Conservation (phyloP, 2,888 invertebrate genomes). For the Scaptodrosophila latifasciaeformis region DNA sequence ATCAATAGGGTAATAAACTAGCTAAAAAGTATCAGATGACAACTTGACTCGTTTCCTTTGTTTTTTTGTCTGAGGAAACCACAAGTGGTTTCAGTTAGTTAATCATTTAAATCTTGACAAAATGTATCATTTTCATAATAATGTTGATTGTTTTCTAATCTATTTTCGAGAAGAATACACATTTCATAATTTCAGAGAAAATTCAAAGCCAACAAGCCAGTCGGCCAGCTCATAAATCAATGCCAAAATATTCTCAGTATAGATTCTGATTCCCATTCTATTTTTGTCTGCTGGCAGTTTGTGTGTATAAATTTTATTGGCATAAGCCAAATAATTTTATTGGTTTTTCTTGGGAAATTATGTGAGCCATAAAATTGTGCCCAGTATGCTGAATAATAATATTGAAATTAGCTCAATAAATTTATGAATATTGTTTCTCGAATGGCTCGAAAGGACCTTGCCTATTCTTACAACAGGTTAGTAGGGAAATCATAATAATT, state of each 20-base stretch:
- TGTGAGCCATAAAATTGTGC: constrained; percentile 34
- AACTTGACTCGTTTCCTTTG: no score
- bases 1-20: no score
- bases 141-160: no score
- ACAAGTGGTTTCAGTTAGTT: no score
- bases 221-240: constrained; percentile 39
- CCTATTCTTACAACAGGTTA: background rate
- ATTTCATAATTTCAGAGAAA: constrained; percentile 20
- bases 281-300: background rate
- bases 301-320: constrained; percentile 42
- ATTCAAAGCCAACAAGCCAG: constrained; percentile 12
- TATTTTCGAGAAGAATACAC: constrained; percentile 5
- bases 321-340: constrained; percentile 42
- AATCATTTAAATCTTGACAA: no score
- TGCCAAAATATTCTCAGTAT: constrained; percentile 13
- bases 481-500: no score
- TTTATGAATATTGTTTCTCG: background rate
- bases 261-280: no score
- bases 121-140: no score
- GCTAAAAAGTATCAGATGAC: no score
- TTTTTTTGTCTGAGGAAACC: no score
- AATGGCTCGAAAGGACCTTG: background rate
- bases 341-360: constrained; percentile 32
- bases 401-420: background rate
- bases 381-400: background rate